These are phyloP conservation scores for Thera britannica DNA, from an alignment of 2,888 invertebrate genomes.

Conservation along the genomic window DNA sequence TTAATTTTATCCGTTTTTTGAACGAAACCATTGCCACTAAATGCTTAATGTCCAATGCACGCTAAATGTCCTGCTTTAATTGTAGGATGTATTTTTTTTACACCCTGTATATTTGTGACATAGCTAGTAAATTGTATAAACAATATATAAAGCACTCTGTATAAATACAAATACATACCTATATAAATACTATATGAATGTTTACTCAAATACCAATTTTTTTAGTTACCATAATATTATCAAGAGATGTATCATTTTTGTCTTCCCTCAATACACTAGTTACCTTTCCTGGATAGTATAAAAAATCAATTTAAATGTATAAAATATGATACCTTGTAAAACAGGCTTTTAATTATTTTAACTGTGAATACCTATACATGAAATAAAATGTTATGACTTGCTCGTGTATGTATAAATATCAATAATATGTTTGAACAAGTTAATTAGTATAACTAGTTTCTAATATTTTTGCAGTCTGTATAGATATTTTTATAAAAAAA, in stretches of 20 bases:
- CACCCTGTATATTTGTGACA: conserved; percentile 1
- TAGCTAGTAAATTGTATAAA: conserved; percentile 9
- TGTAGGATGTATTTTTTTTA: background rate
- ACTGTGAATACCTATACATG: conserved; percentile 2
- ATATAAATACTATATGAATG: background rate
- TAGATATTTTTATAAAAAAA: conserved; percentile 42
- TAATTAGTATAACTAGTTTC: conserved; percentile 22
- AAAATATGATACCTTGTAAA: conserved; percentile 1
- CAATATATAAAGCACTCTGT: background rate
- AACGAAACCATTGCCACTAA: too few species aligned
- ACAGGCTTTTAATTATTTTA: conserved; percentile 10
- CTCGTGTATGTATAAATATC: background rate
- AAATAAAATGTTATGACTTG: background rate
- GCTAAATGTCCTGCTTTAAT: too few species aligned
- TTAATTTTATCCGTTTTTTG: too few species aligned
- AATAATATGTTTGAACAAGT: conserved; percentile 26
- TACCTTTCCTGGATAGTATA: conserved; percentile 59
- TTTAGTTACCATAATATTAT: conserved; percentile 64
- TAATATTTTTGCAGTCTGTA: conserved; percentile 30
- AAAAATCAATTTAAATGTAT: background rate
- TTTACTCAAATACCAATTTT: conserved; percentile 49
- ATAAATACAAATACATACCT: background rate
- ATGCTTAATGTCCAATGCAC: too few species aligned
- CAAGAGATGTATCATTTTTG: conserved; percentile 48
- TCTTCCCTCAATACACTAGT: conserved; percentile 67